Evolutionary conservation across 2,888 invertebrate genomes (phyloP).

Genomic region (Osmoderma eremita): DNA sequence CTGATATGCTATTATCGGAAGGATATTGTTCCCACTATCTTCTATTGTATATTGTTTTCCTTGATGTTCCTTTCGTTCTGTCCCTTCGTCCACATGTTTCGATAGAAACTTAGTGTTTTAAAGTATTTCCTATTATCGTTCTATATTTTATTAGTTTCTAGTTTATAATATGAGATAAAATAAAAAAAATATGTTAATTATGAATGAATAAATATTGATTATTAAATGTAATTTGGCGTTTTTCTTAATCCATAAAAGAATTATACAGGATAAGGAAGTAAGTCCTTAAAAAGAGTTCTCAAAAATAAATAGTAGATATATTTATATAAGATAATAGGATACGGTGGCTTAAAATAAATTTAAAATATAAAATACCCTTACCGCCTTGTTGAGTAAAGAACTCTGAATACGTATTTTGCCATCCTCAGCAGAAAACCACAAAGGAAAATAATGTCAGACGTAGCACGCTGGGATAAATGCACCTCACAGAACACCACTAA

Average conservation of each 20-base stretch:
- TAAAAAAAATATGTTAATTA: constrained; percentile 54
- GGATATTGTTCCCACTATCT: constrained; percentile 33
- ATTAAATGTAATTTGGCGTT: constrained; percentile 52
- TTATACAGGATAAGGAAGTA: no score
- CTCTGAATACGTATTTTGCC: no score
- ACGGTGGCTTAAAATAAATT: no score
- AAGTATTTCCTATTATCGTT: constrained; percentile 7
- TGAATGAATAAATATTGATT: constrained; percentile 59
- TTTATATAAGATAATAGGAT: no score
- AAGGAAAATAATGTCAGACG: no score
- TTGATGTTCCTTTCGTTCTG: constrained; percentile 38
- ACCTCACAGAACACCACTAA: no score
- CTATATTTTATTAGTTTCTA: constrained; percentile 47
- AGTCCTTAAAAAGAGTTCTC: no score
- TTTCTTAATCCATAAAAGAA: constrained; percentile 16
- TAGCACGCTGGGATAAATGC: no score
- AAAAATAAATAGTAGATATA: no score
- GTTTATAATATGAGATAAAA: constrained; percentile 46
- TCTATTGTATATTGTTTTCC: constrained; percentile 51
- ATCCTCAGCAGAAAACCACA: no score
- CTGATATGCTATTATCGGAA: constrained; percentile 18
- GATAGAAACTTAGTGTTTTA: neutral
- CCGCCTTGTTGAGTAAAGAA: no score
- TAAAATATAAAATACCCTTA: no score
- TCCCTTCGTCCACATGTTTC: neutral